phyloP scores from a whole-genome alignment of 2,888 invertebrate genomes.

The Epiblema foenella region DNA sequence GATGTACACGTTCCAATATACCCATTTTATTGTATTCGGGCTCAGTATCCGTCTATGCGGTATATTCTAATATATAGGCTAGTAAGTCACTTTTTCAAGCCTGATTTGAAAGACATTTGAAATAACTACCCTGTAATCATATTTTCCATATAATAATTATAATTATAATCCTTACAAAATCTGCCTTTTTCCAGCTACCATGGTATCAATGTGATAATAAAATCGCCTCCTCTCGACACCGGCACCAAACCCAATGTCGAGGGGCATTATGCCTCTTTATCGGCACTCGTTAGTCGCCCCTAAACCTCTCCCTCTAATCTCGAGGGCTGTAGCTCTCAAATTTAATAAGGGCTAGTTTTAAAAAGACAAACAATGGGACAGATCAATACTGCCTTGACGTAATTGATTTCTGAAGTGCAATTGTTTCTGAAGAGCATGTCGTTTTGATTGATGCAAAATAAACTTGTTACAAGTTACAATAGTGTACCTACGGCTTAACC shows the following conservation, averaged over 20 bases:
- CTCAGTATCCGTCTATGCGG: no score
- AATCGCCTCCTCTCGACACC: slow-evolving; percentile 50
- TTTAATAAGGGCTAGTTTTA: slow-evolving; percentile 80
- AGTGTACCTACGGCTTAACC: no score
- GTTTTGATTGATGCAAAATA: slow-evolving; percentile 33
- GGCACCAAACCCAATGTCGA: slow-evolving; percentile 56
- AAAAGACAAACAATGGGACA: slow-evolving; percentile 74
- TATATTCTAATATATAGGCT: no score
- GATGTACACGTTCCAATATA: no score
- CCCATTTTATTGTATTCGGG: no score
- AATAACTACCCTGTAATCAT: no score
- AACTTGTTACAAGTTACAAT: neutral
- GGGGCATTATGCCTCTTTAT: slow-evolving; percentile 81
- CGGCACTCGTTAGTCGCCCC: slow-evolving; percentile 82
- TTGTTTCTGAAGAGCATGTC: slow-evolving; percentile 18
- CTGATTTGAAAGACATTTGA: no score
- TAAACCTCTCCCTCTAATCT: slow-evolving; percentile 79
- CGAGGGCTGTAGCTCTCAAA: slow-evolving; percentile 78
- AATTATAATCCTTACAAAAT: no score
- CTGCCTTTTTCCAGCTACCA: no score
- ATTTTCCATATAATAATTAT: no score
- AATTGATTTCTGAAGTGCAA: slow-evolving; percentile 43
- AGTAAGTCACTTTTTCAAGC: no score
- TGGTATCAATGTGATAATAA: neutral
- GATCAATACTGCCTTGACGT: slow-evolving; percentile 46